Conservation (phyloP, 2,113 vertebrate species). For the Elephantulus edwardii region DNA sequence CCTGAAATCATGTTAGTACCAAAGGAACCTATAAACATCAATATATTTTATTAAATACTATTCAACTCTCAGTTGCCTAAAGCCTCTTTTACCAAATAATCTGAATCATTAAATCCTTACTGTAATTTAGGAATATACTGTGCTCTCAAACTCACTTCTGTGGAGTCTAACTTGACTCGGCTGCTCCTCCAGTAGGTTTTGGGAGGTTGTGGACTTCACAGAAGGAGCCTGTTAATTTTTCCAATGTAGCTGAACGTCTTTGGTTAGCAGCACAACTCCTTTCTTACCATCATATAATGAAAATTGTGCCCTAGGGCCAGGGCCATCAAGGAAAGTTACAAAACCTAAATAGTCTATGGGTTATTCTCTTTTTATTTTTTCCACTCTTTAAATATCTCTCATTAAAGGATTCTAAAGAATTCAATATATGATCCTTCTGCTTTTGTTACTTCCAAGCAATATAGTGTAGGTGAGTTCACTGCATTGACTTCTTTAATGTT, state of each 20-base stretch:
- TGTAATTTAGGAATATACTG: conserved; percentile 1
- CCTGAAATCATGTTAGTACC: too few species aligned
- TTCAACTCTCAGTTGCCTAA: not conserved
- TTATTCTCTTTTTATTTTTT: not conserved
- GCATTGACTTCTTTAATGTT: too few species aligned
- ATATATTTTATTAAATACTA: conserved; percentile 39
- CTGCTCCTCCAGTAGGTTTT: too few species aligned
- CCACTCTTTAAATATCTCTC: not conserved
- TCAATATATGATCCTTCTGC: not conserved
- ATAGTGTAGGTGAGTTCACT: too few species aligned
- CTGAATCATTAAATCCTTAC: not conserved
- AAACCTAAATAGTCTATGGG: not conserved
- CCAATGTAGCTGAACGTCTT: too few species aligned
- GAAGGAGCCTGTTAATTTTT: too few species aligned
- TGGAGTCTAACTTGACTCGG: too few species aligned
- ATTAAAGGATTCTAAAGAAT: conserved; percentile 14
- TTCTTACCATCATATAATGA: not conserved
- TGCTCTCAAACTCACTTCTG: too few species aligned
- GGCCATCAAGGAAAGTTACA: not conserved
- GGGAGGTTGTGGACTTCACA: too few species aligned
- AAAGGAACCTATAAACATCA: not conserved
- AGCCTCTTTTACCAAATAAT: conserved; percentile 1
- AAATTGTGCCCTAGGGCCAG: not conserved
- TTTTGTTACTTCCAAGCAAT: not conserved
- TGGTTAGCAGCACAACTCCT: too few species aligned